Evolutionary conservation across 2,797 vertebrate species (phyloP).

Genomic region (Alectoris magna): DNA sequence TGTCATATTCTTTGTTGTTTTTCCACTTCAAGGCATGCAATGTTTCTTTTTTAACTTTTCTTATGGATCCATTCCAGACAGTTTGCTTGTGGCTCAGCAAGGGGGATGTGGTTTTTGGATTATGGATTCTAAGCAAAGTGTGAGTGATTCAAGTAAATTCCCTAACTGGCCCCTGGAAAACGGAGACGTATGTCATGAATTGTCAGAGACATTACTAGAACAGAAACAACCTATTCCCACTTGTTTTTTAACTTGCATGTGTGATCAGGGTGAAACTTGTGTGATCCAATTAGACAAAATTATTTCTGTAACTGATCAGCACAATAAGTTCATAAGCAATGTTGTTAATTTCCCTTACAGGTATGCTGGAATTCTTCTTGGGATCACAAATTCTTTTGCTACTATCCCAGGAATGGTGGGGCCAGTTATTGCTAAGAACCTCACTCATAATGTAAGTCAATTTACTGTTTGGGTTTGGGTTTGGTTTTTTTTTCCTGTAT

Average conservation of each 20-base stretch:
- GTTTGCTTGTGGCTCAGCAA: not conserved
- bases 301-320: not conserved
- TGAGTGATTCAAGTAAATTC: not conserved
- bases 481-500: not conserved
- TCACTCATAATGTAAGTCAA: slow-evolving; percentile 90
- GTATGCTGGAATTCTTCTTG: slow-evolving; percentile 95
- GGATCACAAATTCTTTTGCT: slow-evolving; percentile 98
- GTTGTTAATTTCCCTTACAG: slow-evolving; percentile 74
- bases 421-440: slow-evolving; percentile 89
- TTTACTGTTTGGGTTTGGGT: not conserved
- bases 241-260: not conserved
- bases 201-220: not conserved
- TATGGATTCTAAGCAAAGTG: not conserved
- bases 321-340: not conserved
- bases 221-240: not conserved
- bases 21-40: not conserved
- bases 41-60: not conserved
- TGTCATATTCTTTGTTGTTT: not conserved
- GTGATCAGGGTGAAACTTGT: not conserved
- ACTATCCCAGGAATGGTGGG: slow-evolving; percentile 98
- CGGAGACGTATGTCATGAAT: not conserved
- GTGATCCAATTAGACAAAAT: not conserved
- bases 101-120: not conserved
- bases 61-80: not conserved
- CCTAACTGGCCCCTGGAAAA: not conserved